phyloP scores from a whole-genome alignment of 1,140 invertebrate genomes.

The Sitophilus oryzae region DNA sequence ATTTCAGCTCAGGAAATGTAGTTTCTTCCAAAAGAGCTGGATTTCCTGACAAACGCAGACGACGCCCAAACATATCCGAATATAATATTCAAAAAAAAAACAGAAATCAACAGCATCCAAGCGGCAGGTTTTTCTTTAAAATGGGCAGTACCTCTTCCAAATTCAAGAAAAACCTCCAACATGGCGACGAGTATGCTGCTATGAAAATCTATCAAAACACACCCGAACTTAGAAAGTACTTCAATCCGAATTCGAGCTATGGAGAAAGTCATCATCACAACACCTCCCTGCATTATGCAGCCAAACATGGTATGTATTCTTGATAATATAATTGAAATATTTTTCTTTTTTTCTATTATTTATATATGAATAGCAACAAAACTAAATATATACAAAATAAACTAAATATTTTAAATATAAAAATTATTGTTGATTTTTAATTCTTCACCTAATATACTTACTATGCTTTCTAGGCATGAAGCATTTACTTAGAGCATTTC shows the following conservation, averaged over 20 bases:
- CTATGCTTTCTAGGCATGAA: constrained; percentile 51
- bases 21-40: constrained; percentile 19
- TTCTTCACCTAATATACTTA: constrained; percentile 5
- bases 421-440: neutral
- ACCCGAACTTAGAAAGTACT: constrained; percentile 56
- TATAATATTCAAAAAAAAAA: no score
- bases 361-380: neutral
- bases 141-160: constrained; percentile 68
- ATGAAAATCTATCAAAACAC: constrained; percentile 57
- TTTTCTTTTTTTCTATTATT: neutral
- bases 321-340: no score
- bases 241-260: constrained; percentile 67
- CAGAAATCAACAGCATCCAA: no score
- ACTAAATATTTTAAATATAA: no score
- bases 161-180: constrained; percentile 65
- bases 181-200: constrained; percentile 66
- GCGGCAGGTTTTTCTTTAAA: no score
- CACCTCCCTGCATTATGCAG: constrained; percentile 62
- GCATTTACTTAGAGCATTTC: constrained; percentile 58
- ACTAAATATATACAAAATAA: no score
- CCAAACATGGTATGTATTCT: constrained; percentile 56
- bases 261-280: constrained; percentile 63
- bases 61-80: neutral
- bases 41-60: constrained; percentile 36
- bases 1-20: constrained; percentile 32